These are phyloP conservation scores for Cyanoramphus novaezelandiae DNA, from an alignment of 2,113 vertebrate species.

Conservation along the genomic window DNA sequence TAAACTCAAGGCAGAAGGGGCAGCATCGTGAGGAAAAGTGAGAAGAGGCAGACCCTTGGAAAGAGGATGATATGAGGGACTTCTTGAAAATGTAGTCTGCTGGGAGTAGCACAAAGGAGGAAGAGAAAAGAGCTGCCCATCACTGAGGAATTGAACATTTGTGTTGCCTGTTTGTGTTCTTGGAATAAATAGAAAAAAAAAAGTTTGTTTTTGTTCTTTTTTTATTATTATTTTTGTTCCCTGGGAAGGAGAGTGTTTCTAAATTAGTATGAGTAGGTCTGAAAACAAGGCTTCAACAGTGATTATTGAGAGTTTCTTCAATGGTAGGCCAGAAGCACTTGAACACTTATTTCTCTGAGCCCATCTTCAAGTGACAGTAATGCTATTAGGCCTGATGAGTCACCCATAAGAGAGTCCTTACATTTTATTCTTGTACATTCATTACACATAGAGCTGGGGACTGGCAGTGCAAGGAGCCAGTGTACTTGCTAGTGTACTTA, in stretches of 20 bases:
- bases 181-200: background rate
- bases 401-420: background rate
- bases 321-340: background rate
- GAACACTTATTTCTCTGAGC: background rate
- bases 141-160: background rate
- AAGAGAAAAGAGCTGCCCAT: background rate
- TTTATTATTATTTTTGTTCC: too few species aligned
- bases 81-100: background rate
- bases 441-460: background rate
- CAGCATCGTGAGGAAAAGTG: background rate
- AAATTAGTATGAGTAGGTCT: background rate
- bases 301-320: background rate
- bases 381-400: background rate
- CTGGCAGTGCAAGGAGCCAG: accelerated
- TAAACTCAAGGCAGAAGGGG: background rate
- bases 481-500: background rate
- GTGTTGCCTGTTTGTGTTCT: background rate
- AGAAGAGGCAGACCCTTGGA: background rate
- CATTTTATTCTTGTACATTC: background rate
- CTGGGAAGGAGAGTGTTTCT: background rate
- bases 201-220: background rate
- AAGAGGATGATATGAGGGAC: background rate
- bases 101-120: background rate
- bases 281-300: background rate
- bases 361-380: background rate